Percentiles rank a stretch among this genome's conserved stretches.
Evolutionary conservation across 2,113 vertebrate species (phyloP).

Genomic region (Gopherus evgoodei): DNA sequence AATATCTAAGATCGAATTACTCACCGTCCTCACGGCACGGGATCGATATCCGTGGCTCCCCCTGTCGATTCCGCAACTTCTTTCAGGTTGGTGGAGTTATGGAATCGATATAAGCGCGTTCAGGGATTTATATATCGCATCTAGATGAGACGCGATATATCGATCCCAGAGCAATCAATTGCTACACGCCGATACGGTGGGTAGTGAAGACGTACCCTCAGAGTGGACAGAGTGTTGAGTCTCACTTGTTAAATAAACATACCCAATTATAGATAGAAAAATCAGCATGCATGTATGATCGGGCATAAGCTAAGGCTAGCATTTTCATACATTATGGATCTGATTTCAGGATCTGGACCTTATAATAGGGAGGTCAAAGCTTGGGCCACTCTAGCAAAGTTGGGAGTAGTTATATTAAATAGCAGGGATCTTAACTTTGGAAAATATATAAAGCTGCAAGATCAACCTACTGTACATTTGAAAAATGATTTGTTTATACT

Average conservation of each 20-base stretch:
- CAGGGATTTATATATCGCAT: no score
- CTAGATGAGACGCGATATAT: no score
- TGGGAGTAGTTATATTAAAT: not conserved
- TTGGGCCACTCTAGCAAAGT: not conserved
- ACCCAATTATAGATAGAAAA: not conserved
- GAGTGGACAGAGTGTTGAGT: not conserved
- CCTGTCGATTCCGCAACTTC: no score
- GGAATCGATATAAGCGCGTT: no score
- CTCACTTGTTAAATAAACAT: not conserved
- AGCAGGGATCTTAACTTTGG: not conserved
- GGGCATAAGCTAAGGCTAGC: not conserved
- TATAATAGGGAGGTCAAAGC: not conserved
- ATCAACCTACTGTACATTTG: not conserved
- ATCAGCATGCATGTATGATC: not conserved
- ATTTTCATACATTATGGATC: not conserved
- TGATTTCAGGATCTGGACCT: accelerated
- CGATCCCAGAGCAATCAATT: no score
- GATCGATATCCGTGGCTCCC: no score
- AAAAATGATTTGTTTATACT: not conserved
- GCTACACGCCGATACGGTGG: no score
- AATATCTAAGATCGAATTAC: no score
- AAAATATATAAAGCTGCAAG: not conserved
- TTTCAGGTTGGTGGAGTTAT: no score
- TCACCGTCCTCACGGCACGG: no score
- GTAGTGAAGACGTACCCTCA: no score